phyloP scores from a whole-genome alignment of 2,888 invertebrate species.

The Microctonus hyperodae region DNA sequence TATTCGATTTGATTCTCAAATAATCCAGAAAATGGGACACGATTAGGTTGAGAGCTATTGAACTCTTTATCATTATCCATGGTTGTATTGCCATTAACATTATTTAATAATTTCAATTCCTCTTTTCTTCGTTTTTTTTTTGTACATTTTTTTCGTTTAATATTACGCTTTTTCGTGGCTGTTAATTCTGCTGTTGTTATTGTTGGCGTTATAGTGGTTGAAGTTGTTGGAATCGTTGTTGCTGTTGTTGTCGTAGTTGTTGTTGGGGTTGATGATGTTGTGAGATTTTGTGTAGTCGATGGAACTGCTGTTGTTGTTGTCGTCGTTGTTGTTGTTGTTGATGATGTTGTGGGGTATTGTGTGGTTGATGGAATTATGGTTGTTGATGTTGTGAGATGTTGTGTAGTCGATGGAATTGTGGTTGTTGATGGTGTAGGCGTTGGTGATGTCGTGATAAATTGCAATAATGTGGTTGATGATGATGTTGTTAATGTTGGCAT shows the following conservation, averaged over 20 bases:
- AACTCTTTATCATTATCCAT: neutral
- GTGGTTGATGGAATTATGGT: conserved; percentile 11
- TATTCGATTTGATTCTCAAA: neutral
- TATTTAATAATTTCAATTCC: neutral
- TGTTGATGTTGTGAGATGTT: neutral
- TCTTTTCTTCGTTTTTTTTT: conserved; percentile 3
- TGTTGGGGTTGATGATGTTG: neutral
- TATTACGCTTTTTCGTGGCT: neutral
- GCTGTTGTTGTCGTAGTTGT: neutral
- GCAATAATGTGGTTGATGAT: neutral
- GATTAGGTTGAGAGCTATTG: neutral
- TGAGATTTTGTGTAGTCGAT: neutral
- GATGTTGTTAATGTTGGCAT: neutral
- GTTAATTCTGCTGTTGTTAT: neutral
- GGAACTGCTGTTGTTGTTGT: neutral
- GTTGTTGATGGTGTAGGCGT: conserved; percentile 6
- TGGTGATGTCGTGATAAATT: neutral
- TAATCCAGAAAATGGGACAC: neutral
- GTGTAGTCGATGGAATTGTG: neutral
- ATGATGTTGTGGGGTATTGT: conserved; percentile 2
- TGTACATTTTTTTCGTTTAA: conserved; percentile 10
- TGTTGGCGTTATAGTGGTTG: neutral
- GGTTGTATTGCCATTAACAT: neutral
- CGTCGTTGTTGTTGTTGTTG: neutral
- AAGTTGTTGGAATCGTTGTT: neutral